Evolutionary conservation across 2,797 vertebrate genomes (phyloP), one percentile per base, ranked within the genome.

Genomic region (Myiotriccus ornatus): DNA sequence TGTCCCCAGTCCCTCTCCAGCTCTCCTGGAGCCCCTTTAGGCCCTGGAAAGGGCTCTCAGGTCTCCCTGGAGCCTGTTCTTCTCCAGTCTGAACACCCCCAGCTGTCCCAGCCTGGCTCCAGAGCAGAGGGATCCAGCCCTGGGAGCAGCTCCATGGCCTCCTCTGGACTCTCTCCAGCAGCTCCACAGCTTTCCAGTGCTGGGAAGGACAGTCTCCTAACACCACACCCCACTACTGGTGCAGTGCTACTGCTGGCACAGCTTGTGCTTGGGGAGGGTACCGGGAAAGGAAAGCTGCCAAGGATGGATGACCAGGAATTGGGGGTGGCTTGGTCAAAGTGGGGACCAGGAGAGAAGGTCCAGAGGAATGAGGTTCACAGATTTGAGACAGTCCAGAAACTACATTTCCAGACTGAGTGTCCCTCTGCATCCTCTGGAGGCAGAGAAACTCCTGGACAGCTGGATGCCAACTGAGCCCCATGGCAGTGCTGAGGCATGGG

Each of bases 401-500:
- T 3, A 4, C 27, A 14, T 16, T 71, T 83, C 63, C 59, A 44
- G 68, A 20, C 17, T 12, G n/a, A 32, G 22, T 9, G 1, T 7
- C 32, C 25, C 20, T 68, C n/a, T 15, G 44, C 41, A 27, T 80
- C 7, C 28, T 17, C 39, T 59, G 37, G 22, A 24, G 74, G 49
- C 14, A 37, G 63, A 11, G 19, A 21, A 35, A n/a, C 7, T 25
- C 18, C 44, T 63, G 76, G 18, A 39, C 55, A 89, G 35, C 13
- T 49, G 47, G 62, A 10, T 20, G 68, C 52, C 25, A 25, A 6
- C 14, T 1, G 19, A n/a, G 65, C 32, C 22, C 49, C 19, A 2
- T 10, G 0, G 16, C 23, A 3, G 39, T 2, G 30, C 18, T 24
- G n/a, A 9, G 39, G 24, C 35, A 9, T 15, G 30, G 3, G 2